Evolutionary conservation across 2,113 vertebrate genomes (phyloP).

Genomic region (Brachyistius frenatus): DNA sequence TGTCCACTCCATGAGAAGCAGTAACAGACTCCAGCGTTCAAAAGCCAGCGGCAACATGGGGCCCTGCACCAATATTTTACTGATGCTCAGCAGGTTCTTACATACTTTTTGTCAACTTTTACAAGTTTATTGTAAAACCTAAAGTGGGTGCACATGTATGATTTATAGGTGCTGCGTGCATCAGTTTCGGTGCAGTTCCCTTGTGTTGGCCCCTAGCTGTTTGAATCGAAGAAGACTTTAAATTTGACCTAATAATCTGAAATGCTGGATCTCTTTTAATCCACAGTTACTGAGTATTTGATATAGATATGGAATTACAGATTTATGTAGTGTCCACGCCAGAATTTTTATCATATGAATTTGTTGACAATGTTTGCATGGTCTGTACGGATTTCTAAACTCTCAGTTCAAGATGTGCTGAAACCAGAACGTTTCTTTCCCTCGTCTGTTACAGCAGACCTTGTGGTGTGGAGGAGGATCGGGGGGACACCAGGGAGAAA

Average conservation of each 20-base stretch:
- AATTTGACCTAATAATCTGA: conserved; percentile 17
- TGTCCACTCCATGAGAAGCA: conserved; percentile 5
- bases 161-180: conserved; percentile 50
- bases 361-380: background rate
- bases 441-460: background rate
- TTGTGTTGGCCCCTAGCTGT: conserved; percentile 20
- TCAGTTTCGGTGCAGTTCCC: conserved; percentile 15
- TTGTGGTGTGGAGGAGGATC: conserved; percentile 33
- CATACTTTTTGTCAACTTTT: conserved; percentile 60
- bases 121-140: conserved; percentile 63
- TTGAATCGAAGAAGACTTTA: conserved; percentile 17
- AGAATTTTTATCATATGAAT: background rate
- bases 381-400: conserved; percentile 9
- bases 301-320: background rate
- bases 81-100: conserved; percentile 51
- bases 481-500: conserved; percentile 37
- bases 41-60: conserved; percentile 3
- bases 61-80: conserved; percentile 35
- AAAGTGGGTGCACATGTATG: conserved; percentile 42
- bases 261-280: background rate
- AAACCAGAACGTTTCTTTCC: conserved; percentile 22
- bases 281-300: background rate
- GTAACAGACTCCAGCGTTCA: background rate
- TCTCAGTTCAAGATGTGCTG: conserved; percentile 4
- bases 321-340: background rate